A percentile compares a stretch with the other conserved stretches of the same genome.
Conservation (phyloP, 2,888 invertebrate species). For the Cheiracanthium punctorium region DNA sequence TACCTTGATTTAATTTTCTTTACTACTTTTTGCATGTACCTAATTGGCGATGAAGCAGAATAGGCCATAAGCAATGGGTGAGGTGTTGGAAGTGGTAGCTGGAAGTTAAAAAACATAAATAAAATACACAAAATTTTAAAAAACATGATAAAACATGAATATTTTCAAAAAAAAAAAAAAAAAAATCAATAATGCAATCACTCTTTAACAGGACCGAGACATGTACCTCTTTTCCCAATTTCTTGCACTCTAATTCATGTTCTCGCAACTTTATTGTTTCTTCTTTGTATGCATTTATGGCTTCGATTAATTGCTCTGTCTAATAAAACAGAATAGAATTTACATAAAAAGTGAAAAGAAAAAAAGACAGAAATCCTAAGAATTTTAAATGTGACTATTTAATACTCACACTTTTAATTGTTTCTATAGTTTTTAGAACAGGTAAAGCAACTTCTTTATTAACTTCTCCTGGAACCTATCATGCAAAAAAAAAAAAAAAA, state of each 20-base stretch:
- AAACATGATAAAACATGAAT: too few relatives aligned
- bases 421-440: slow-evolving; percentile 90
- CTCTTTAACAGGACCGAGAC: neutral
- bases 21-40: slow-evolving; percentile 88
- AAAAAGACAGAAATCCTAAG: neutral
- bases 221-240: slow-evolving; percentile 42
- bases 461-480: slow-evolving; percentile 78
- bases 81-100: slow-evolving; percentile 79
- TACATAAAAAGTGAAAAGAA: neutral
- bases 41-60: slow-evolving; percentile 83
- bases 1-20: slow-evolving; percentile 88
- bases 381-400: slow-evolving; percentile 22
- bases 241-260: slow-evolving; percentile 49
- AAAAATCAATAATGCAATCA: neutral
- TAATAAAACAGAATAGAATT: slow-evolving; percentile 72
- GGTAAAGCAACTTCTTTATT: slow-evolving; percentile 87
- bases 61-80: slow-evolving; percentile 90
- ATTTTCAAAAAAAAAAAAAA: too few relatives aligned
- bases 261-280: slow-evolving; percentile 78
- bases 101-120: slow-evolving; percentile 41
- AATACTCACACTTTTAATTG: slow-evolving; percentile 87
- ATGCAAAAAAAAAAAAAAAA: too few relatives aligned
- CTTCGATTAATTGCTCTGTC: slow-evolving; percentile 94
- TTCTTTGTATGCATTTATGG: slow-evolving; percentile 84
- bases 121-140: too few relatives aligned